phyloP scores from a whole-genome alignment of 2,888 invertebrate species.

The Thera obeliscata region DNA sequence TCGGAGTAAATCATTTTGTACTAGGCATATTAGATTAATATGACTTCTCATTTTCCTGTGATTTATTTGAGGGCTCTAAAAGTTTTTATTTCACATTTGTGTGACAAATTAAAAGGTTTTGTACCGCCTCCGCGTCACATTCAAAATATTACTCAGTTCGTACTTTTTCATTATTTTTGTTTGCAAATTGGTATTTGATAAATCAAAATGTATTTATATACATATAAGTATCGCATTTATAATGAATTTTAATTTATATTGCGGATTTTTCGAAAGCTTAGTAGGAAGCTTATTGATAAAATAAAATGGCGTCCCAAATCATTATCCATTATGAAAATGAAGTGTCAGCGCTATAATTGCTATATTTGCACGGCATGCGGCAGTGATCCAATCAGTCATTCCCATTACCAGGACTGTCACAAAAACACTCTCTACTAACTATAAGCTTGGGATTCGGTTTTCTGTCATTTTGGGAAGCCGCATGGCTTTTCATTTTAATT shows the following conservation, averaged over 20 bases:
- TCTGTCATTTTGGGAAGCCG: too few relatives aligned
- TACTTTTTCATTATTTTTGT: too few relatives aligned
- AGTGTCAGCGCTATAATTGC: slow-evolving; percentile 35
- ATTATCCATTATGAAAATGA: slow-evolving; percentile 29
- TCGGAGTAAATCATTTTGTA: slow-evolving; percentile 21
- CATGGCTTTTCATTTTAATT: too few relatives aligned
- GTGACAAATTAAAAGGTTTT: not conserved
- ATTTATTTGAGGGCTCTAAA: slow-evolving; percentile 19
- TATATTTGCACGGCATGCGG: slow-evolving; percentile 26
- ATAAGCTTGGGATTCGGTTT: not conserved
- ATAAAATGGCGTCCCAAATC: not conserved
- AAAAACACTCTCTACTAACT: slow-evolving; percentile 12
- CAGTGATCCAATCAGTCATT: slow-evolving; percentile 35
- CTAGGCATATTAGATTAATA: slow-evolving; percentile 21
- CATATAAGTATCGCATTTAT: too few relatives aligned
- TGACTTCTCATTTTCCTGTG: slow-evolving; percentile 25
- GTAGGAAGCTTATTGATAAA: not conserved
- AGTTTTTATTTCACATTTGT: not conserved
- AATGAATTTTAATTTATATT: too few relatives aligned
- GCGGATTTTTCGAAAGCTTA: too few relatives aligned
- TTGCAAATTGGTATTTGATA: too few relatives aligned
- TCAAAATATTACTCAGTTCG: too few relatives aligned
- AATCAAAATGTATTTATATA: too few relatives aligned
- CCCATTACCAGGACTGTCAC: slow-evolving; percentile 31
- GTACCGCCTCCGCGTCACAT: not conserved